Conservation (phyloP, 1,140 invertebrate genomes). For the Oppia nitens region DNA sequence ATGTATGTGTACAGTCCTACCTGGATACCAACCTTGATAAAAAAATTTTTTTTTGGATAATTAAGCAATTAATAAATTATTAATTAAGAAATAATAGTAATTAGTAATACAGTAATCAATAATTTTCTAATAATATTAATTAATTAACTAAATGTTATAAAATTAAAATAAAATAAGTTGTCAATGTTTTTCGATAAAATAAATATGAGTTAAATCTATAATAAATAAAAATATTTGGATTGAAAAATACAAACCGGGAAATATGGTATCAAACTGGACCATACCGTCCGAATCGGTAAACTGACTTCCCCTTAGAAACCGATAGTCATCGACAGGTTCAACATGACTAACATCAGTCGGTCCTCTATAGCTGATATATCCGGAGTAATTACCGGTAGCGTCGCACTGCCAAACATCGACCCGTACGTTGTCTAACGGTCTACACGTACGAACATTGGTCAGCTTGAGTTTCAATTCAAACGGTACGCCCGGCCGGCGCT, state of each 20-base stretch:
- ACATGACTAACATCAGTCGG: not conserved
- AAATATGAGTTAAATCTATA: too few species aligned
- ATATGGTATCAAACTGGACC: slow-evolving; percentile 4
- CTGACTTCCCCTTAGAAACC: slow-evolving; percentile 6
- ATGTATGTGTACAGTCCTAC: too few species aligned
- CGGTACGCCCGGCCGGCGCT: not conserved
- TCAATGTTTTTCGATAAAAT: too few species aligned
- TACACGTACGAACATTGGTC: not conserved
- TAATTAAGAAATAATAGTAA: too few species aligned
- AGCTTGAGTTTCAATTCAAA: not conserved
- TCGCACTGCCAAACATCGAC: slow-evolving; percentile 8
- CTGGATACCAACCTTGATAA: too few species aligned
- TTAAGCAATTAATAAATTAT: too few species aligned
- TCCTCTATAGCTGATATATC: not conserved
- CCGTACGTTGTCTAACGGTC: not conserved
- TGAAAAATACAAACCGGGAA: slow-evolving; percentile 6
- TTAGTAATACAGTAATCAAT: too few species aligned
- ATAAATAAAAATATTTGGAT: too few species aligned
- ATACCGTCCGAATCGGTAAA: slow-evolving; percentile 6
- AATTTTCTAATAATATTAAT: too few species aligned
- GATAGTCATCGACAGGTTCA: not conserved
- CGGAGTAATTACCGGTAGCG: not conserved
- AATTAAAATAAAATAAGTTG: too few species aligned
- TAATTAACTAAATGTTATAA: too few species aligned
- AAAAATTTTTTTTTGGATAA: too few species aligned